A percentile compares a stretch with the other conserved stretches of the same genome.
Conservation (phyloP, 2,888 invertebrate species). For the Drosophila rubida region DNA sequence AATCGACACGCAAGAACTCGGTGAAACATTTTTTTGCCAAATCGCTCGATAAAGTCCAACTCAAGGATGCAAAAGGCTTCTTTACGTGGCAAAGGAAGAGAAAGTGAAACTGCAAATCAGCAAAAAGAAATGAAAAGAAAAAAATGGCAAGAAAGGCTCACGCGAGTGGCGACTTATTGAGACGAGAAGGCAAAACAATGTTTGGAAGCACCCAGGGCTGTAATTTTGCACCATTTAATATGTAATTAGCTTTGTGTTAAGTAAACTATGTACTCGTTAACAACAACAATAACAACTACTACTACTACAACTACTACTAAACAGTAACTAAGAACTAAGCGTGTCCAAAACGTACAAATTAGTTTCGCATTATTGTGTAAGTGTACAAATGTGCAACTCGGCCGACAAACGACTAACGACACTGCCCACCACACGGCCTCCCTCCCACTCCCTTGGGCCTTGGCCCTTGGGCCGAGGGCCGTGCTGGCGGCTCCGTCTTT, state of each 20-base stretch:
- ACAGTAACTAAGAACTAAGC: constrained; percentile 59
- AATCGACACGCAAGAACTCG: constrained; percentile 84
- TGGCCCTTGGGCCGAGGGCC: neutral
- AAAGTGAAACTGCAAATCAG: constrained; percentile 5
- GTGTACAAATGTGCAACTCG: constrained; percentile 34
- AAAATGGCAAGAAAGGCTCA: constrained; percentile 17
- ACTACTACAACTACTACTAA: constrained; percentile 41
- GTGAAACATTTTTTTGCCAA: constrained; percentile 83
- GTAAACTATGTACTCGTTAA: constrained; percentile 71
- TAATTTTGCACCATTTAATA: constrained; percentile 83
- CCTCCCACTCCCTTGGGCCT: neutral
- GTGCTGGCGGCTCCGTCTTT: constrained; percentile 31
- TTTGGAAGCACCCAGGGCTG: constrained; percentile 83
- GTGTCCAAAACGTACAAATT: constrained; percentile 55
- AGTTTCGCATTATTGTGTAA: constrained; percentile 49
- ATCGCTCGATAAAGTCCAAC: constrained; percentile 74
- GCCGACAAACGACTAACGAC: constrained; percentile 19
- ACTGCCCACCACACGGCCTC: constrained; percentile 5
- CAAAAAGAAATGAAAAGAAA: constrained; percentile 2
- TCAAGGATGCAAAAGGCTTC: constrained; percentile 39
- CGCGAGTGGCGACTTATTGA: constrained; percentile 64
- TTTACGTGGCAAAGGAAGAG: neutral
- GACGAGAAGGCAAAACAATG: constrained; percentile 82
- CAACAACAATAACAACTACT: constrained; percentile 44
- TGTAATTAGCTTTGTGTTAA: constrained; percentile 82